Evolutionary conservation across 2,113 vertebrate genomes (phyloP).

Genomic region (Sapajus apella): DNA sequence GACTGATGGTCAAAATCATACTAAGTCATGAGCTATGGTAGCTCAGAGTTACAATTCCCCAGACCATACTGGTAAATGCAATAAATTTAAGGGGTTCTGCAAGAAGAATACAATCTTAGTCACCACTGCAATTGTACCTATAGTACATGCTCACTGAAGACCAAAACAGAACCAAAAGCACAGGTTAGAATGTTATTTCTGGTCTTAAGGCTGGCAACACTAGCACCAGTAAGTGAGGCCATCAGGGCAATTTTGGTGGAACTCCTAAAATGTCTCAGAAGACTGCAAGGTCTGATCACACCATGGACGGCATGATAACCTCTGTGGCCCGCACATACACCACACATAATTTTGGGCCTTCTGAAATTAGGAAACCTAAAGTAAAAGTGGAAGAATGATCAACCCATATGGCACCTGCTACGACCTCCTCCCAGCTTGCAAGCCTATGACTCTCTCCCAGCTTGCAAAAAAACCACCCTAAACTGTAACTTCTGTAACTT

Average conservation of each 20-base stretch:
- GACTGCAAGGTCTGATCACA: too few species aligned
- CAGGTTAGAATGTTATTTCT: rapidly evolving
- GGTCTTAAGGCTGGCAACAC: not conserved
- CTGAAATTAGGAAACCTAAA: too few species aligned
- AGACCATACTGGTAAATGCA: not conserved
- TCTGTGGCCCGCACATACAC: too few species aligned
- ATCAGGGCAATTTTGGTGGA: not conserved
- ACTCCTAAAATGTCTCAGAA: not conserved
- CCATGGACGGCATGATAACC: too few species aligned
- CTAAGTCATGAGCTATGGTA: not conserved
- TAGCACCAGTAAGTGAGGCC: not conserved
- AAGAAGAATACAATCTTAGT: not conserved
- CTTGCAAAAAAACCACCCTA: too few species aligned
- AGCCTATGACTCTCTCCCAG: too few species aligned
- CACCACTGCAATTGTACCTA: rapidly evolving
- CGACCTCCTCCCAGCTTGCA: too few species aligned
- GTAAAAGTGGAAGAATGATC: too few species aligned
- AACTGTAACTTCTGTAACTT: too few species aligned
- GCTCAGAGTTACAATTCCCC: not conserved
- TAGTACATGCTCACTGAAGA: not conserved
- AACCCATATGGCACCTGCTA: too few species aligned
- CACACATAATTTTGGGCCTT: too few species aligned
- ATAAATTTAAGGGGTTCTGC: not conserved
- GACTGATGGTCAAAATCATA: not conserved
- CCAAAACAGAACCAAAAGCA: not conserved